phyloP scores from a whole-genome alignment of 1,140 invertebrate species.

The Bombus waltoni region DNA sequence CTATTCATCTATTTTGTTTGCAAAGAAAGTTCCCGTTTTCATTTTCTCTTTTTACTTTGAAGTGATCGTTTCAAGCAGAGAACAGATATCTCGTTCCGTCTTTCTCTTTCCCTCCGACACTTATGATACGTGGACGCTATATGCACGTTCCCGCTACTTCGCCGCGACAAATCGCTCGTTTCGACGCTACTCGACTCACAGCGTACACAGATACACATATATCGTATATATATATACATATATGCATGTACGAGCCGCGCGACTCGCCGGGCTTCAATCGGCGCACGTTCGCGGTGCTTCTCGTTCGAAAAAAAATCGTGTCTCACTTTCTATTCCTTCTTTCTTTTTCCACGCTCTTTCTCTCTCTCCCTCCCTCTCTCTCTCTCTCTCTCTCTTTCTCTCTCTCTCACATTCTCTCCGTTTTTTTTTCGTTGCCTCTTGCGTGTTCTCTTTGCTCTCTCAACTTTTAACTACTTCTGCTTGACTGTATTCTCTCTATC shows the following conservation, averaged over 20 bases:
- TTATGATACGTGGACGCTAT: conserved; percentile 19
- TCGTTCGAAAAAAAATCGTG: conserved; percentile 5
- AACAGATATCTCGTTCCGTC: conserved; percentile 36
- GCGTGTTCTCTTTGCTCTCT: conserved; percentile 32
- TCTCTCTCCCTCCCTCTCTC: background rate
- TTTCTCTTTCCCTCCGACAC: conserved; percentile 26
- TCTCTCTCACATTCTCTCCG: background rate
- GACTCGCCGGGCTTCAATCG: conserved; percentile 21
- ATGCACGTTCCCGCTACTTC: conserved; percentile 15
- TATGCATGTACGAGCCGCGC: conserved; percentile 27
- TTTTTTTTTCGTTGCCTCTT: conserved; percentile 7
- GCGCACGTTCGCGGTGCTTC: background rate
- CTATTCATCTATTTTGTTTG: conserved; percentile 27
- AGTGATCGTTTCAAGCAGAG: conserved; percentile 52
- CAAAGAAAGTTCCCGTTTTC: background rate
- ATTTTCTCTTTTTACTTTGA: conserved; percentile 40
- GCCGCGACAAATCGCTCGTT: conserved; percentile 47
- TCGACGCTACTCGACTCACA: conserved; percentile 47
- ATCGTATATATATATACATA: conserved; percentile 29
- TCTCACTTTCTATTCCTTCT: background rate
- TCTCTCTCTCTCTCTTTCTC: background rate
- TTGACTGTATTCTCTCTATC: conserved; percentile 34
- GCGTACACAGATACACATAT: conserved; percentile 29
- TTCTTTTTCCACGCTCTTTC: background rate
- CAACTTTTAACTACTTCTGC: background rate